A percentile compares a stretch with the other conserved stretches of the same genome.
Evolutionary conservation across 2,888 invertebrate genomes (phyloP).

Genomic region (Polia nebulosa): DNA sequence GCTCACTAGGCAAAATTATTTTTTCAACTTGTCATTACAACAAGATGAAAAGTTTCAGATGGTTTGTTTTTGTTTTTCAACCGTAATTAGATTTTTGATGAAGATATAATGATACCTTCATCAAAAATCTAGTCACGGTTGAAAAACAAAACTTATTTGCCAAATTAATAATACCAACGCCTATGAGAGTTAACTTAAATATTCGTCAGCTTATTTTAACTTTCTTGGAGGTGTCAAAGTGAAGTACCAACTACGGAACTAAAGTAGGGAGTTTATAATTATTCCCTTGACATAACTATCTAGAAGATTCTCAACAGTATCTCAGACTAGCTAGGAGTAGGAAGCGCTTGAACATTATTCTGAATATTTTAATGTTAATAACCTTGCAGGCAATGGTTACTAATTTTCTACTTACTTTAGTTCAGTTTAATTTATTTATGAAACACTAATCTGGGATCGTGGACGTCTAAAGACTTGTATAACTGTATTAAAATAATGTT

Average conservation of each 20-base stretch:
- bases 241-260: conserved; percentile 25
- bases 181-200: conserved; percentile 19
- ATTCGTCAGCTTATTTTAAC: conserved; percentile 36
- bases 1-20: neutral
- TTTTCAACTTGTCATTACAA: neutral
- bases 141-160: conserved; percentile 31
- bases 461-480: neutral
- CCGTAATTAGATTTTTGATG: too few relatives aligned
- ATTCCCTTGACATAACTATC: conserved; percentile 24
- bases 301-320: conserved; percentile 23
- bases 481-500: too few relatives aligned
- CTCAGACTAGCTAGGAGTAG: neutral
- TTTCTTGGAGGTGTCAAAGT: conserved; percentile 26
- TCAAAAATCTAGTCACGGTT: neutral
- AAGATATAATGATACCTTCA: neutral
- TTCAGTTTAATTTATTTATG: conserved; percentile 36
- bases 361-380: conserved; percentile 49
- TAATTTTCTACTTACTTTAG: conserved; percentile 20
- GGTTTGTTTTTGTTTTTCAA: too few relatives aligned
- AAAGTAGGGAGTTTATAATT: conserved; percentile 47
- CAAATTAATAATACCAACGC: conserved; percentile 23
- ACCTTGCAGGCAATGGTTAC: conserved; percentile 28
- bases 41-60: too few relatives aligned
- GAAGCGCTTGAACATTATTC: conserved; percentile 30
- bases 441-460: neutral